phyloP scores from a whole-genome alignment of 2,888 invertebrate species.

The Leucoma salicis region DNA sequence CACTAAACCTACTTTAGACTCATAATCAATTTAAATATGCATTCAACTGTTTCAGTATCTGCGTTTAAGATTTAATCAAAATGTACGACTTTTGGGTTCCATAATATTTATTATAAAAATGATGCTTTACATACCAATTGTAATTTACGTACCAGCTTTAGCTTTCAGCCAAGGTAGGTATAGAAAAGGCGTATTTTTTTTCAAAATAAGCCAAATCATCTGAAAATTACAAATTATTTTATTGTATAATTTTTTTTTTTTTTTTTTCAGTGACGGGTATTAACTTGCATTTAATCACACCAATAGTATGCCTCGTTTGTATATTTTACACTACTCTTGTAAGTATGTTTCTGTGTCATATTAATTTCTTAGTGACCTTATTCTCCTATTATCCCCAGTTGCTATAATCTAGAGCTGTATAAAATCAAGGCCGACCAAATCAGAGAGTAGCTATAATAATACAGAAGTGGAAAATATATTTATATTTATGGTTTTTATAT shows the following conservation, averaged over 20 bases:
- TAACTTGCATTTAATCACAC: constrained; percentile 89
- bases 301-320: constrained; percentile 92
- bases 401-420: constrained; percentile 35
- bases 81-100: constrained; percentile 86
- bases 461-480: neutral
- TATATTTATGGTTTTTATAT: neutral
- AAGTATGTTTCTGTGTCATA: constrained; percentile 58
- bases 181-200: neutral
- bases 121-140: constrained; percentile 90
- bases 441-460: constrained; percentile 20
- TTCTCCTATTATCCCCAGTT: constrained; percentile 35
- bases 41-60: constrained; percentile 86
- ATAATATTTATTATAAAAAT: constrained; percentile 87
- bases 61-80: constrained; percentile 84
- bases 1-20: too few relatives aligned
- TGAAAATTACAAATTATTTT: neutral
- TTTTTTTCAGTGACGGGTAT: constrained; percentile 88
- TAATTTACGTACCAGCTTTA: constrained; percentile 93
- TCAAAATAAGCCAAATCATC: neutral
- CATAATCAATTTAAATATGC: too few relatives aligned
- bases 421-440: constrained; percentile 40
- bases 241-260: neutral
- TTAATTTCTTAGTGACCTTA: constrained; percentile 32
- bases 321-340: constrained; percentile 96
- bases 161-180: constrained; percentile 89